Base-by-base conservation (phyloP, 2,888 invertebrate genomes). In the Drosophila nigritarsus region DNA sequence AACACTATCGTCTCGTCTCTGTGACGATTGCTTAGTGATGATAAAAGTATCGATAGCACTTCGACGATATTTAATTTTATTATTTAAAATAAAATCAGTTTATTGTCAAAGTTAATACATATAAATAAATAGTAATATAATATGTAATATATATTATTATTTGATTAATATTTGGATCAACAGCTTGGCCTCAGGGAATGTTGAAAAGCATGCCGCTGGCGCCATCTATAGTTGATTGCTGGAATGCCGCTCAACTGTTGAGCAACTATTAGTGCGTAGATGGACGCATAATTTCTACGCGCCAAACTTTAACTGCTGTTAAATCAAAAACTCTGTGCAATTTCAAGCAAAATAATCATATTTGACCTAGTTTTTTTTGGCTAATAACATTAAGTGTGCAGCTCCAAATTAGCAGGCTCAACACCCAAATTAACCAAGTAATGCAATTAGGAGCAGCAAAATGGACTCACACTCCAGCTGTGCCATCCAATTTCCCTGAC, bases 371-470 rank as follows among this genome's bases (percentile, higher is more conserved):
- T 77, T 81, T 24, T 48, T 45, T 24, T 42, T 24, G 45, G 36
- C 15, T 20, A 76, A 73, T 68, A 18, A 54, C 40, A 72, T 68
- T 63, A 55, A 65, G 65, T 34, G 42, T 49, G 40, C 13, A 49
- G 20, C 50, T 61, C 58, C 65, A 68, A 80, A 71, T 69, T 55
- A 48, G 29, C 20, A 11, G 38, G 62, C 72, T 32, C 49, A 29
- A 68, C 59, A 59, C 54, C 63, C 8, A 66, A 82, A 71, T 75
- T 69, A 78, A 50, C 34, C 51, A 56, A 70, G 45, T 80, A 82
- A 82, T 82, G 72, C 61, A 77, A 82, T 82, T 80, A 82, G 62
- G 53, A 64, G 45, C 55, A 71, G 51, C 75, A 56, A 60, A 65
- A 80, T 70, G 34, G 51, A 18, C 62, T 18, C 60, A 32, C 54